Base-by-base conservation (phyloP, 2,113 vertebrate genomes). In the Pomatostomus ruficeps region DNA sequence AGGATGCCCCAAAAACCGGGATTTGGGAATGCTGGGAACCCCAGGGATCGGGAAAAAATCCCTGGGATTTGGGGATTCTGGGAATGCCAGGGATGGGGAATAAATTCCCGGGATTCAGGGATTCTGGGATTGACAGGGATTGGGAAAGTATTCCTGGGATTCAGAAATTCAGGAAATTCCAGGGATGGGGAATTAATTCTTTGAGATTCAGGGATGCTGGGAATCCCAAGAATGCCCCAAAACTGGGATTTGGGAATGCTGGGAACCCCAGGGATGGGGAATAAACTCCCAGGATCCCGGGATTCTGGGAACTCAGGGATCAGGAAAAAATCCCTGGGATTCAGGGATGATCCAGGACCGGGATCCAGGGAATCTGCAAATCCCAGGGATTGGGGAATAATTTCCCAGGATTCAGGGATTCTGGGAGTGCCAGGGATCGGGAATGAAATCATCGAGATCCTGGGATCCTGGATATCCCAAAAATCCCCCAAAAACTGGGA, bases 51-150 rank as follows among this genome's bases (percentile, higher is more conserved):
- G 70, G 10, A 43, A 42, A 14, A 1, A 31, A 38, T 29, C 40
- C 20, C 12, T 23, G 33, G 49, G 7, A 54, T 10, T 10, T 22
- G 21, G 59, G 48, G 22, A 35, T n/a, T 4, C 25, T 24, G 23
- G 40, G 31, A 51, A n/a, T 2, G 5, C 4, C 36, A 19, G 14
- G 33, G 4, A 35, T 4, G 5, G 14, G 29, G 1, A 23, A 29
- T 6, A 5, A 65, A 54, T 35, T 35, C 42, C 29, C n/a, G 65
- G 66, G 20, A 25, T 14, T 12, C 3, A 19, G 55, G 19, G 12
- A 51, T 51, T 25, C 49, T 28, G 49, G 49, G n/a, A n/a, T n/a
- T n/a, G n/a, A n/a, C n/a, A n/a, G n/a, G n/a, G n/a, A n/a, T n/a
- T n/a, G n/a, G n/a, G n/a, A n/a, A n/a, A n/a, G n/a, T n/a, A 55